These are phyloP conservation scores for Sarcophilus harrisii DNA, from an alignment of 2,797 vertebrate genomes.

Conservation along the genomic window DNA sequence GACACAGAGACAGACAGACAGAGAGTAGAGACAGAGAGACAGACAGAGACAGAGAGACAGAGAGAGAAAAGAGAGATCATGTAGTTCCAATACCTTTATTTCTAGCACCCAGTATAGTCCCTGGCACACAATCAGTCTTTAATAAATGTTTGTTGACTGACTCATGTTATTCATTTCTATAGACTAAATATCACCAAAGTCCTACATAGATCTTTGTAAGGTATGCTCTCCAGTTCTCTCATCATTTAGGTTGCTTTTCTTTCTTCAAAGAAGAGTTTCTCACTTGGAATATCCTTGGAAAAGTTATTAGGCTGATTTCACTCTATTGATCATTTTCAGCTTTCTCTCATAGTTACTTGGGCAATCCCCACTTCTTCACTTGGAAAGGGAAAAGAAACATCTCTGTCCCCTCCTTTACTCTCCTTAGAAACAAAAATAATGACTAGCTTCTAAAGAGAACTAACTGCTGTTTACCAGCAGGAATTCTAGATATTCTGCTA, in stretches of 20 bases:
- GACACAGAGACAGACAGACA: too few species aligned
- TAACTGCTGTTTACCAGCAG: background rate
- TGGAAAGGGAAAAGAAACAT: background rate
- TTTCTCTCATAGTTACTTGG: background rate
- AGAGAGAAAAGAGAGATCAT: background rate
- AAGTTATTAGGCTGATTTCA: background rate
- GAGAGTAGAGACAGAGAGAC: too few species aligned
- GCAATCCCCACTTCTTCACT: background rate
- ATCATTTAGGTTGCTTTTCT: background rate
- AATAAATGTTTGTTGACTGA: background rate
- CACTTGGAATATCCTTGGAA: slow-evolving; percentile 30
- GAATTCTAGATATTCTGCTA: background rate
- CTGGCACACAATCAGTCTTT: background rate
- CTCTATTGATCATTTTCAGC: background rate
- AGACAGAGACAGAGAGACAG: too few species aligned
- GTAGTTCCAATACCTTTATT: background rate
- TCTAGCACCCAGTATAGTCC: background rate
- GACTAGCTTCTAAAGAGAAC: background rate
- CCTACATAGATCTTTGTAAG: background rate
- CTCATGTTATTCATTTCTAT: background rate
- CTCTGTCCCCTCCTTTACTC: background rate
- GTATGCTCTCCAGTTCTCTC: background rate
- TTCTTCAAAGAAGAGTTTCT: background rate
- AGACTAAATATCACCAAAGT: background rate
- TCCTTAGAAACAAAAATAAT: background rate